Evolutionary conservation across 2,888 invertebrate species (phyloP).

Genomic region (Tetramorium bicarinatum): DNA sequence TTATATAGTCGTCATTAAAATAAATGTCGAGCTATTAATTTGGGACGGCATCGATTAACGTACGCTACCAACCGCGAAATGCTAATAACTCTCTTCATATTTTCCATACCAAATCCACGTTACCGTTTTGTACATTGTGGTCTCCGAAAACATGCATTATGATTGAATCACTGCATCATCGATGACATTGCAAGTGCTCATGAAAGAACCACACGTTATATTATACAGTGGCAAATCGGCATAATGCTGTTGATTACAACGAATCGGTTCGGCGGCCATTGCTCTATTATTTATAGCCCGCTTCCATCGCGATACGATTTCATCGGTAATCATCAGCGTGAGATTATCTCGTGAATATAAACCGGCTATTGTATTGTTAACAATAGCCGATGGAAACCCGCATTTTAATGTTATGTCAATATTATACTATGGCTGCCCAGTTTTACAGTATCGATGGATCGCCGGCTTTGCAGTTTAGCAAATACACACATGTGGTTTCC

Average conservation of each 20-base stretch:
- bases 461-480: constrained; percentile 27
- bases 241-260: constrained; percentile 49
- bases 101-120: constrained; percentile 45
- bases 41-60: constrained; percentile 25
- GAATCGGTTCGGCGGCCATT: constrained; percentile 11
- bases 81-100: constrained; percentile 27
- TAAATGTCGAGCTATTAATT: constrained; percentile 4
- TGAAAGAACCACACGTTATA: constrained; percentile 38
- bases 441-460: constrained; percentile 22
- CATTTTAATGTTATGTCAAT: constrained; percentile 54
- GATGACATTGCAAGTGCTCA: constrained; percentile 39
- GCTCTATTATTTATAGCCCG: constrained; percentile 44
- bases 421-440: constrained; percentile 34
- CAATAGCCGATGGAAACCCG: constrained; percentile 50
- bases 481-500: constrained; percentile 3
- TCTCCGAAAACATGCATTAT: constrained; percentile 25
- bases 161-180: constrained; percentile 35
- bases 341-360: constrained; percentile 55
- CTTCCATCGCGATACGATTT: constrained; percentile 37
- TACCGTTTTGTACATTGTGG: constrained; percentile 26
- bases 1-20: background rate
- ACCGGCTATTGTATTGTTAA: constrained; percentile 52
- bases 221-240: constrained; percentile 16
- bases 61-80: constrained; percentile 23
- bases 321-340: constrained; percentile 51